Evolutionary conservation across 2,888 invertebrate genomes (phyloP).

Genomic region (Phaonia tiefii): DNA sequence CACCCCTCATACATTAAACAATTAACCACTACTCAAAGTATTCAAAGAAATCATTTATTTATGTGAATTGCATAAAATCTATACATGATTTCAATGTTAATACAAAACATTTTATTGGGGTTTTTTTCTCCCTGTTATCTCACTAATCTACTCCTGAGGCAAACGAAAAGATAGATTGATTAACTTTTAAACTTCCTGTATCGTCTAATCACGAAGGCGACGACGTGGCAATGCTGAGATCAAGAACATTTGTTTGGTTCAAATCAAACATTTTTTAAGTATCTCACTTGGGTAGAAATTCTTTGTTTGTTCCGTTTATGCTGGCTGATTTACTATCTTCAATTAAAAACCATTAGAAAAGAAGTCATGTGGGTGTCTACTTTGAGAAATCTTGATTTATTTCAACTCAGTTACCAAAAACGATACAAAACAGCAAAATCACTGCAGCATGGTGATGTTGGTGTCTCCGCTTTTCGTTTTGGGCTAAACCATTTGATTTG

Average conservation of each 20-base stretch:
- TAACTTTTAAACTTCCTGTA: slow-evolving; percentile 58
- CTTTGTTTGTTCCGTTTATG: slow-evolving; percentile 20
- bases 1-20: neutral
- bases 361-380: slow-evolving; percentile 55
- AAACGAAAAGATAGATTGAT: slow-evolving; percentile 14
- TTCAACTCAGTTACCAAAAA: slow-evolving; percentile 2
- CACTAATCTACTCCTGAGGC: neutral
- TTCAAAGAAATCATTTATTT: neutral
- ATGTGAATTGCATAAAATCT: neutral
- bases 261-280: neutral
- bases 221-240: no score
- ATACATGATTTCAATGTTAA: slow-evolving; percentile 18
- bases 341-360: slow-evolving; percentile 33
- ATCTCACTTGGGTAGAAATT: neutral
- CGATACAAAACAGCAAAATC: slow-evolving; percentile 37
- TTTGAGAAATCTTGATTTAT: slow-evolving; percentile 33
- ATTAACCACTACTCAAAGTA: slow-evolving; percentile 1
- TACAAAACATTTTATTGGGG: slow-evolving; percentile 15
- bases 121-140: neutral
- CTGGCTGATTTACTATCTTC: neutral
- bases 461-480: slow-evolving; percentile 13
- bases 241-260: neutral
- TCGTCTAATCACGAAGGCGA: slow-evolving; percentile 36
- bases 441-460: slow-evolving; percentile 46
- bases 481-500: slow-evolving; percentile 31